A percentile compares a stretch with the other conserved stretches of the same genome.
Conservation (phyloP, 1,140 invertebrate species). For the Pseudomyrmex dendroicus region DNA sequence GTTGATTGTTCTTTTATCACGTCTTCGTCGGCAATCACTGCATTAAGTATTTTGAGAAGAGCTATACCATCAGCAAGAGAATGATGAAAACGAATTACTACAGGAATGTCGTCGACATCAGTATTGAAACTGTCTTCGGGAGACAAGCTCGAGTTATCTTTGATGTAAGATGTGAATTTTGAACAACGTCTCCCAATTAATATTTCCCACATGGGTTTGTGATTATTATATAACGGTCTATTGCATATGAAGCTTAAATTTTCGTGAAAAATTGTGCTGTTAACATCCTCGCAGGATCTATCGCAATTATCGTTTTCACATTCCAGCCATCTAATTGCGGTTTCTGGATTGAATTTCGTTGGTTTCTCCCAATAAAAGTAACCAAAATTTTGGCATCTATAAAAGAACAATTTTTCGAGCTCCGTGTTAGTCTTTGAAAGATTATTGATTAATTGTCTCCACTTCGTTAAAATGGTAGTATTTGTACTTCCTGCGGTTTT, state of each 20-base stretch:
- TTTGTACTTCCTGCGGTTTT: no score
- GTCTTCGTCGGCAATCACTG: conserved; percentile 80
- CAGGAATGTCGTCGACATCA: conserved; percentile 74
- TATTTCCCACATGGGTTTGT: conserved; percentile 85
- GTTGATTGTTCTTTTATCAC: background rate
- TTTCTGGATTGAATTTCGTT: conserved; percentile 77
- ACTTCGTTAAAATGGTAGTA: no score
- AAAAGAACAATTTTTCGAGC: no score
- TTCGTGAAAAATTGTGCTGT: conserved; percentile 76
- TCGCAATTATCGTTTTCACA: conserved; percentile 69
- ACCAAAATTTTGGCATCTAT: conserved; percentile 79
- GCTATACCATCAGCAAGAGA: conserved; percentile 85
- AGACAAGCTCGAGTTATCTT: background rate
- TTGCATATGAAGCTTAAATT: conserved; percentile 81
- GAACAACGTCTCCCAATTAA: conserved; percentile 80
- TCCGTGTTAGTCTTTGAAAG: no score
- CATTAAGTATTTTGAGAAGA: conserved; percentile 83
- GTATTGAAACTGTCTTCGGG: conserved; percentile 32
- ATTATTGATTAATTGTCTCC: no score
- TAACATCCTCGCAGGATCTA: conserved; percentile 70
- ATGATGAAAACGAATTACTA: conserved; percentile 86
- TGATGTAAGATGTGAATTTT: conserved; percentile 35
- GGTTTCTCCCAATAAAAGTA: conserved; percentile 85
- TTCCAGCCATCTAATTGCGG: conserved; percentile 80
- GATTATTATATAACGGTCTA: conserved; percentile 81